Evolutionary conservation across 35 echinoderm and acorn worm genomes (phyloP).

Genomic region (Heliocidaris tuberculata): DNA sequence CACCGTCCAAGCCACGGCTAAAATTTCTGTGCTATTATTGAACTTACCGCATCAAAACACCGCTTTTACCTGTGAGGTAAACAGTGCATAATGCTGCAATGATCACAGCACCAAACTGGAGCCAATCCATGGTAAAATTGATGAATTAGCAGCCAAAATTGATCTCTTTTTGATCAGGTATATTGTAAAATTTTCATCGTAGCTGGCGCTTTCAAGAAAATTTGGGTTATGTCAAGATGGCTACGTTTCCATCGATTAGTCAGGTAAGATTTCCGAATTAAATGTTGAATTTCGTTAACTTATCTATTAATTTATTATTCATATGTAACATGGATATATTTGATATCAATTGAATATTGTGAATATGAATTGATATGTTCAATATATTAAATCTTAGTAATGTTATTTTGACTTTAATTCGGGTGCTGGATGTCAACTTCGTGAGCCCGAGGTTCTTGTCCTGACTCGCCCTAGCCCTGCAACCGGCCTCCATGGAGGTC

Average conservation of each 20-base stretch:
- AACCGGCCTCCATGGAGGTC: background rate
- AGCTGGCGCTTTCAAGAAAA: slow-evolving; percentile 28
- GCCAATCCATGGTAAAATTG: slow-evolving; percentile 38
- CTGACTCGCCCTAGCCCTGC: background rate
- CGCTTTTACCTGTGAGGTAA: slow-evolving; percentile 60
- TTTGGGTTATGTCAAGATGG: slow-evolving; percentile 48
- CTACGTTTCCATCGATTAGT: slow-evolving; percentile 54
- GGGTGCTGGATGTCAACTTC: background rate
- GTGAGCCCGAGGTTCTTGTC: background rate
- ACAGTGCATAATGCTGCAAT: slow-evolving; percentile 63
- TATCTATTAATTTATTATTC: background rate
- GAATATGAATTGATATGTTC: background rate
- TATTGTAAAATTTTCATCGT: background rate
- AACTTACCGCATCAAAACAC: slow-evolving; percentile 58
- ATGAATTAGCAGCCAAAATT: background rate
- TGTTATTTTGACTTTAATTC: background rate
- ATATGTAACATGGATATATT: background rate
- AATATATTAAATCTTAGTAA: background rate
- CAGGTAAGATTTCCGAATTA: slow-evolving; percentile 45
- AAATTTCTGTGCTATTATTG: too few species aligned
- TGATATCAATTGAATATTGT: background rate
- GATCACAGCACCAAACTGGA: slow-evolving; percentile 54
- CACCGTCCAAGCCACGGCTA: too few species aligned
- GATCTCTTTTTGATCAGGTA: background rate
- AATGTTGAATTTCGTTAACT: background rate